These are phyloP conservation scores for Rhyacophila brunnea DNA, from an alignment of 1,140 invertebrate species.

Conservation along the genomic window DNA sequence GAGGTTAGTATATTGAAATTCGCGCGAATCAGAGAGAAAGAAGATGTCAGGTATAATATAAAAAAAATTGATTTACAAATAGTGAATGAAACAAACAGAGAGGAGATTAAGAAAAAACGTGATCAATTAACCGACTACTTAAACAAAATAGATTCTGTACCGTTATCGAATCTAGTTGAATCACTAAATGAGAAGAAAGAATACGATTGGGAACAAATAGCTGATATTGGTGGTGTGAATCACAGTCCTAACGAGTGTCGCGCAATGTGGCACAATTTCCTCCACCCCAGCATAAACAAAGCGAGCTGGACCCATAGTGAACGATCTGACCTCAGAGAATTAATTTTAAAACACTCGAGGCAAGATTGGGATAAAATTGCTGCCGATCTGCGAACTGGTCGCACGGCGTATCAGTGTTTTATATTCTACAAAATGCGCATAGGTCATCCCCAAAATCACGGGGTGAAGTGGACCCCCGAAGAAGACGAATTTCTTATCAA, in stretches of 20 bases:
- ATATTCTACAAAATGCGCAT: conserved; percentile 13
- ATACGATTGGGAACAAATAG: conserved; percentile 20
- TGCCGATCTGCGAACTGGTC: not conserved
- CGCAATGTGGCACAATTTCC: conserved; percentile 17
- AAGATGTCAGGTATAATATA: not conserved
- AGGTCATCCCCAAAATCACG: not conserved
- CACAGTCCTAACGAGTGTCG: conserved; percentile 21
- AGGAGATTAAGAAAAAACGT: not conserved
- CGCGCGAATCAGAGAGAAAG: not conserved
- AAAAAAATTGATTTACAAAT: conserved; percentile 10
- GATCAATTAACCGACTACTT: not conserved
- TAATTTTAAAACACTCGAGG: not conserved
- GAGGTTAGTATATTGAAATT: not conserved
- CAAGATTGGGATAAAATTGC: conserved; percentile 26
- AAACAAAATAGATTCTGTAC: not conserved
- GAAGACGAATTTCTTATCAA: conserved; percentile 17
- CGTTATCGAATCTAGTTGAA: conserved; percentile 1
- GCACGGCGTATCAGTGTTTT: conserved; percentile 27
- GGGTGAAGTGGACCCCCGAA: conserved; percentile 13
- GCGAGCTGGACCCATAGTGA: conserved; percentile 8
- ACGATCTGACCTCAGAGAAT: not conserved
- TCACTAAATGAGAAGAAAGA: conserved; percentile 2
- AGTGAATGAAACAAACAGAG: not conserved
- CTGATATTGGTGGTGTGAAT: not conserved
- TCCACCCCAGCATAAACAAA: conserved; percentile 28